A percentile compares a stretch with the other conserved stretches of the same genome.
These are phyloP conservation scores for Drosophila eugracilis DNA, from an alignment of 1,140 invertebrate species.

Conservation along the genomic window DNA sequence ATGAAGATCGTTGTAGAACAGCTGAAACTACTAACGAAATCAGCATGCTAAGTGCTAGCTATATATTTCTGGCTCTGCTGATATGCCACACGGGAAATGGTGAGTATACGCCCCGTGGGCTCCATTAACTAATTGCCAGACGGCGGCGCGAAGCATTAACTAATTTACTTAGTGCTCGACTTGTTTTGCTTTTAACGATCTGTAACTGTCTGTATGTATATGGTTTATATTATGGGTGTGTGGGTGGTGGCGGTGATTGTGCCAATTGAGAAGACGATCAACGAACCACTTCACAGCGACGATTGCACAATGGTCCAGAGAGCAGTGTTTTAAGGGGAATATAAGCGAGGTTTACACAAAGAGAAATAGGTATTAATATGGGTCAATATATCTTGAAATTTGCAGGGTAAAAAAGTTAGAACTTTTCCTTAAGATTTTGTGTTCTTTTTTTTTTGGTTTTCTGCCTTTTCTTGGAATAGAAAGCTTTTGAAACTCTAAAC, in stretches of 20 bases:
- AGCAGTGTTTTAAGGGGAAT: neutral
- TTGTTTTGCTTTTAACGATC: constrained; percentile 6
- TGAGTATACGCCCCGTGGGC: constrained; percentile 42
- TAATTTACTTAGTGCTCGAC: constrained; percentile 46
- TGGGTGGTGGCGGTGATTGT: constrained; percentile 19
- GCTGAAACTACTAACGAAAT: neutral
- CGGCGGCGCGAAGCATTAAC: constrained; percentile 41
- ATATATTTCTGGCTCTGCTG: constrained; percentile 17
- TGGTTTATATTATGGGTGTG: neutral
- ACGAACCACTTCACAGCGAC: constrained; percentile 10
- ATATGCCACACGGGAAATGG: constrained; percentile 22
- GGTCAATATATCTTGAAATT: constrained; percentile 4
- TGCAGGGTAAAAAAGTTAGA: too few species aligned
- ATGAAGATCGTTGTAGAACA: constrained; percentile 6
- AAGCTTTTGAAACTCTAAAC: too few species aligned
- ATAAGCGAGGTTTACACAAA: constrained; percentile 2
- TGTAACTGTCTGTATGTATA: neutral
- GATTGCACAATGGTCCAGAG: constrained; percentile 34
- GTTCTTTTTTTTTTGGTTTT: neutral
- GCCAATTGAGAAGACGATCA: constrained; percentile 40
- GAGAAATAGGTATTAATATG: constrained; percentile 5
- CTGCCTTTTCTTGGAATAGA: neutral
- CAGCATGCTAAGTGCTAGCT: constrained; percentile 24
- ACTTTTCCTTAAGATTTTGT: too few species aligned
- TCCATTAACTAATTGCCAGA: constrained; percentile 52